Conservation (phyloP, 2,797 vertebrate genomes). For the Betta splendens region DNA sequence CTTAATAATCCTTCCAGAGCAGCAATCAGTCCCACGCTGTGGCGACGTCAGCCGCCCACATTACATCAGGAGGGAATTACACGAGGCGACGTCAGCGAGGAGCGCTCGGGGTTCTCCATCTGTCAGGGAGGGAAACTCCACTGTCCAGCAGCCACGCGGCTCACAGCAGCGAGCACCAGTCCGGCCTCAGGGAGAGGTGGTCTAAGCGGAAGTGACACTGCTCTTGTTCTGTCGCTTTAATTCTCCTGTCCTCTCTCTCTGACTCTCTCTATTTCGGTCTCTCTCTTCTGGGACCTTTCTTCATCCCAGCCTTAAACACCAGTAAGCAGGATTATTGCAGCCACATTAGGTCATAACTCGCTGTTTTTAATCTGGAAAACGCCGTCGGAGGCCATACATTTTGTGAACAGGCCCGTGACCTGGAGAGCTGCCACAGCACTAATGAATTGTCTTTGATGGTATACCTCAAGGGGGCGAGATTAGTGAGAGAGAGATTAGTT, state of each 20-base stretch:
- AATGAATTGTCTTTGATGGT: conserved; percentile 19
- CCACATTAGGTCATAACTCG: conserved; percentile 62
- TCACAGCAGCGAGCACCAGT: conserved; percentile 1
- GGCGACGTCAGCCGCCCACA: conserved; percentile 57
- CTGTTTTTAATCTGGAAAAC: conserved; percentile 45
- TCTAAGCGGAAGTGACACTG: conserved; percentile 44
- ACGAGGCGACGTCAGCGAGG: conserved; percentile 40
- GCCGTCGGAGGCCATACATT: conserved; percentile 5
- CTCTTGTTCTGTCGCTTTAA: conserved; percentile 32
- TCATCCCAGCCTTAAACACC: conserved; percentile 58
- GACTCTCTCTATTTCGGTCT: conserved; percentile 4
- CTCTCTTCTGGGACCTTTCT: conserved; percentile 16
- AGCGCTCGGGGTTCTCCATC: conserved; percentile 51
- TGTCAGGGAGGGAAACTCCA: conserved; percentile 49
- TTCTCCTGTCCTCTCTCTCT: conserved; percentile 6
- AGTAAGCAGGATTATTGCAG: conserved; percentile 70
- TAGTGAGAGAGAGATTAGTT: neutral
- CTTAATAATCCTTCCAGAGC: conserved; percentile 68
- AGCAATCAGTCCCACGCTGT: conserved; percentile 68
- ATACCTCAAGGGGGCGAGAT: conserved; percentile 2
- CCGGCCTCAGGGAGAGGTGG: conserved; percentile 22
- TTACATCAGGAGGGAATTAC: conserved; percentile 71
- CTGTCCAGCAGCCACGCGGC: conserved; percentile 22
- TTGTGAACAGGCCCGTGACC: neutral
- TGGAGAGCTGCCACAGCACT: conserved; percentile 8